Evolutionary conservation across 35 echinoderm and acorn worm species (phyloP).

Genomic region (Ptychodera flava): DNA sequence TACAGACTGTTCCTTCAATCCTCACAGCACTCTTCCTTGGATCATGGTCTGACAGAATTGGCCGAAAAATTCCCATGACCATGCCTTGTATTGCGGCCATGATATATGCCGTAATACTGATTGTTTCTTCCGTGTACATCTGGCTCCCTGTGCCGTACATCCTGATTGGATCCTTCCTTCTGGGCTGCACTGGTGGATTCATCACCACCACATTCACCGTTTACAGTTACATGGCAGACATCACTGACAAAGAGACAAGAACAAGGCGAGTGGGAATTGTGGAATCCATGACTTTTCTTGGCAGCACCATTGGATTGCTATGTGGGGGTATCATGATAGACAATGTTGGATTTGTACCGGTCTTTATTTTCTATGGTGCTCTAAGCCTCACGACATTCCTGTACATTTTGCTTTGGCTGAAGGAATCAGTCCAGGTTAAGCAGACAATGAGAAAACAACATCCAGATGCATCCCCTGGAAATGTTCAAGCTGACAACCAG

Average conservation of each 20-base stretch:
- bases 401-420: constrained; percentile 62
- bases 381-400: constrained; percentile 46
- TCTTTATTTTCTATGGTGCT: constrained; percentile 64
- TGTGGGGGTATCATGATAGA: constrained; percentile 82
- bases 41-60: constrained; percentile 81
- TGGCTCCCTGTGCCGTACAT: constrained; percentile 53
- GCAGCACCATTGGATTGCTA: constrained; percentile 73
- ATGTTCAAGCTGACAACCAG: background rate
- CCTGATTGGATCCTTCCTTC: constrained; percentile 50
- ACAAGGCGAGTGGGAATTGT: constrained; percentile 75
- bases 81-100: constrained; percentile 59
- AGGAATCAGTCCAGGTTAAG: constrained; percentile 41
- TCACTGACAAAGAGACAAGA: constrained; percentile 50
- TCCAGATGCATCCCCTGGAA: background rate
- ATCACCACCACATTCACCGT: constrained; percentile 58
- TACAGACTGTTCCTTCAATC: constrained; percentile 57
- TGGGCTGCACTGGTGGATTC: constrained; percentile 68
- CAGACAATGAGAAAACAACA: background rate
- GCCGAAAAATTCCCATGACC: constrained; percentile 56
- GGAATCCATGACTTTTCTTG: constrained; percentile 88
- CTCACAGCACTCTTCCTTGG: constrained; percentile 72
- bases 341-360: constrained; percentile 59
- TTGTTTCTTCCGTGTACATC: constrained; percentile 44
- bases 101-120: constrained; percentile 58
- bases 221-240: constrained; percentile 89